These are phyloP conservation scores for Amyelois transitella DNA, from an alignment of 1,140 invertebrate genomes.

Conservation along the genomic window DNA sequence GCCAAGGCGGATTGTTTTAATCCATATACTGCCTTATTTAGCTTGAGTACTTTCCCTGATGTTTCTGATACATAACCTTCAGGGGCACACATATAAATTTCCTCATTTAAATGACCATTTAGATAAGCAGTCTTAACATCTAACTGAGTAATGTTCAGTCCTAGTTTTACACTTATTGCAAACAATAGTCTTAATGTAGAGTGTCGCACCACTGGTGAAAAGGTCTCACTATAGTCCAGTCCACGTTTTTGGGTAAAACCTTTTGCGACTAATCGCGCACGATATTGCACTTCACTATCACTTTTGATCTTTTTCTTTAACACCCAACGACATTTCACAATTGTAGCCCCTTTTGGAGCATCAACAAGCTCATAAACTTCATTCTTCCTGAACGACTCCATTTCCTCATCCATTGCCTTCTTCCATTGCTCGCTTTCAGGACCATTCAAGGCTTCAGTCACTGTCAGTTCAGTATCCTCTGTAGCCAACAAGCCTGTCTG, in stretches of 20 bases:
- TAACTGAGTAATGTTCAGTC: conserved; percentile 7
- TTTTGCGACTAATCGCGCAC: conserved; percentile 53
- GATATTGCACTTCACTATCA: conserved; percentile 29
- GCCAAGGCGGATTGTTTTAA: conserved; percentile 25
- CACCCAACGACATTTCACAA: conserved; percentile 38
- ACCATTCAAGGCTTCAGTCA: not conserved
- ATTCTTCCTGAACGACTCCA: conserved; percentile 25
- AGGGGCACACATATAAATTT: conserved; percentile 7
- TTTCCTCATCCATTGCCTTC: conserved; percentile 32
- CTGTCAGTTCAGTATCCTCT: conserved; percentile 3
- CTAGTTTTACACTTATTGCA: not conserved
- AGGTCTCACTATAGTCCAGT: conserved; percentile 35
- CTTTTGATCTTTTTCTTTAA: conserved; percentile 27
- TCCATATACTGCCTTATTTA: conserved; percentile 20
- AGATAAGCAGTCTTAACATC: conserved; percentile 13
- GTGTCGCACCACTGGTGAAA: conserved; percentile 10
- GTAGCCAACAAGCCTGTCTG: no score
- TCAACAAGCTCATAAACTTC: conserved; percentile 29
- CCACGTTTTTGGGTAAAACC: conserved; percentile 35
- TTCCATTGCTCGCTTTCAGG: conserved; percentile 24
- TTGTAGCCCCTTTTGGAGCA: conserved; percentile 18
- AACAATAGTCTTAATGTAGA: conserved; percentile 18
- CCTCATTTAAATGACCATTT: conserved; percentile 11
- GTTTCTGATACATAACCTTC: conserved; percentile 29
- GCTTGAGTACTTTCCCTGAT: conserved; percentile 20